These are phyloP conservation scores for Pantherophis alleghaniensis DNA, from an alignment of 2,797 vertebrate genomes.

Conservation along the genomic window DNA sequence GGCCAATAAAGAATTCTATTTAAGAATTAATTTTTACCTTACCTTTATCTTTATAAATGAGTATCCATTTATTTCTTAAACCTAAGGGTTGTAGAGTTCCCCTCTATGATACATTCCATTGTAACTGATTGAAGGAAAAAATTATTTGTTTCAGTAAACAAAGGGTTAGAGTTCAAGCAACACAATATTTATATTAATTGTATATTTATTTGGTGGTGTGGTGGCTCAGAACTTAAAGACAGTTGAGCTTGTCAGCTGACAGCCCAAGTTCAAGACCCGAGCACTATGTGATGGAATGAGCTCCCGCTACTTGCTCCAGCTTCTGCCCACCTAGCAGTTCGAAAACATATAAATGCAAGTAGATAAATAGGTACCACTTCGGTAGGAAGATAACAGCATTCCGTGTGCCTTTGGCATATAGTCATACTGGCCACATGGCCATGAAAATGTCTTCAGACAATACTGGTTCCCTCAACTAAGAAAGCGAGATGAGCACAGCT, in stretches of 20 bases:
- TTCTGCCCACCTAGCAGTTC: background rate
- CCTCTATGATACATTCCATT: fast-evolving
- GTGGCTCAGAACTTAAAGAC: background rate
- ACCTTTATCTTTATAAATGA: background rate
- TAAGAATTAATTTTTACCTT: background rate
- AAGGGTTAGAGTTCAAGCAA: slow-evolving; percentile 2
- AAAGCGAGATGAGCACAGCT: background rate
- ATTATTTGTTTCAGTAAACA: fast-evolving
- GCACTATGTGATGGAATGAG: background rate
- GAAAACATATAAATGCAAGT: background rate
- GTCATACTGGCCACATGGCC: background rate
- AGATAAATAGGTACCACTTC: background rate
- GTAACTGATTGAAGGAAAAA: background rate
- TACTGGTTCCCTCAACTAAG: background rate
- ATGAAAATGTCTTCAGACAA: background rate
- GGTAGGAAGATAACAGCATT: background rate
- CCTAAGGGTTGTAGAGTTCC: background rate
- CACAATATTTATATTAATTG: background rate
- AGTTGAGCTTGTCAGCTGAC: background rate
- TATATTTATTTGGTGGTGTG: background rate
- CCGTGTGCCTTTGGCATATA: background rate
- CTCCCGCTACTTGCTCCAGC: background rate
- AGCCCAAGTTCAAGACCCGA: background rate
- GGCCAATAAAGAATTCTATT: background rate
- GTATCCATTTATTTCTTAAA: background rate